Conservation (phyloP, 2,888 invertebrate species). For the Ectobius pallidus region DNA sequence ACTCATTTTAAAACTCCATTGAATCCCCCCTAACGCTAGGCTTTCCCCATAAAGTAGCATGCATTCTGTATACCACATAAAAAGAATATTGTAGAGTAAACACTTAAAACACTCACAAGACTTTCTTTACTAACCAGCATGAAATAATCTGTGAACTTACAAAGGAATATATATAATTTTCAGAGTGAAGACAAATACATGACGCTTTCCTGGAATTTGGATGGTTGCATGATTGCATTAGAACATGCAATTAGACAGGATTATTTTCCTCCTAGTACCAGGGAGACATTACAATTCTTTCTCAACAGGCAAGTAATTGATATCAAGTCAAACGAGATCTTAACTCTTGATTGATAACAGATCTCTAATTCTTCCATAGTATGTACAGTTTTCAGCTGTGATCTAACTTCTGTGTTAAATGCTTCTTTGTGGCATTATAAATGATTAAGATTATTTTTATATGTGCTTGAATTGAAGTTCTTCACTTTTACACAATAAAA, state of each 20-base stretch:
- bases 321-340: conserved; percentile 9
- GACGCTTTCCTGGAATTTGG: conserved; percentile 66
- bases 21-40: too few species aligned
- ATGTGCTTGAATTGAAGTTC: neutral
- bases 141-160: too few species aligned
- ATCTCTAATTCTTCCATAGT: too few species aligned
- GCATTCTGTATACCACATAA: too few species aligned
- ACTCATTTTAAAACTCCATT: too few species aligned
- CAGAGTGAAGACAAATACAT: conserved; percentile 73
- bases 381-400: too few species aligned
- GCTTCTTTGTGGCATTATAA: neutral
- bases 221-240: conserved; percentile 65
- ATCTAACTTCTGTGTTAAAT: too few species aligned
- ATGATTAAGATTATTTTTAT: neutral
- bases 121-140: too few species aligned
- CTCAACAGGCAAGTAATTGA: conserved; percentile 54
- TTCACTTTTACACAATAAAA: neutral
- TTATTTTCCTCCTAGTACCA: conserved; percentile 60
- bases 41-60: too few species aligned
- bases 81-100: too few species aligned
- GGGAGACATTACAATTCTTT: conserved; percentile 60
- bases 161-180: too few species aligned
- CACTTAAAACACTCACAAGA: too few species aligned
- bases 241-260: conserved; percentile 59
- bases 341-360: neutral